Evolutionary conservation across 2,113 vertebrate genomes (phyloP), one percentile per base, ranked within the genome.

Genomic region (Chionis minor): DNA sequence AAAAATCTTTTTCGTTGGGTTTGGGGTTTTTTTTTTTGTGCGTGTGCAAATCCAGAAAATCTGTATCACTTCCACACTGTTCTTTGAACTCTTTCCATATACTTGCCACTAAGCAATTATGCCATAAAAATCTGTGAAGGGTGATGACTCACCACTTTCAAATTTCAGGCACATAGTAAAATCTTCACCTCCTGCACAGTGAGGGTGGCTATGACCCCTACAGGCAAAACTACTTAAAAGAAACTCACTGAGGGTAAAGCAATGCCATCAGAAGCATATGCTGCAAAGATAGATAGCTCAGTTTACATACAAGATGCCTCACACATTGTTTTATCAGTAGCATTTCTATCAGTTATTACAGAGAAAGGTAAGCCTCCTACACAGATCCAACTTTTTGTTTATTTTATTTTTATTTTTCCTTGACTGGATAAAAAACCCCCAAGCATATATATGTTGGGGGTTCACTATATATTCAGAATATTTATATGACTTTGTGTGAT

Each of bases 111-210:
- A 66, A 83, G 80, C 19, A 88, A n/a, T 77, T 71, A 51, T 59
- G 62, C 7, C 47, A 28, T 72, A 83, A 91, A 96, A 96, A 55
- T 23, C 47, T 74, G 77, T 19, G 20, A 95, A 94, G 40, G 47
- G 52, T 81, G 51, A 87, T 88, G 78, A 92, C 47, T 97, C 87
- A 85, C 32, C 49, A 75, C 52, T 81, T 95, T 77, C 56, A 69
- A 81, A 97, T 89, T 94, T 79, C 85, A 73, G 83, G 63, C 65
- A 92, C 49, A 85, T 38, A 90, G 75, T 95, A 81, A 94, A 88
- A 96, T 74, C 49, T 88, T 96, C 86, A 95, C 71, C 84, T 96
- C 40, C 70, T 59, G 83, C 30, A 91, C 28, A 8, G 20, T 45
- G 69, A 92, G 56, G 27, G n/a, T 94, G 75, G 9, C 40, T 94